Base-by-base conservation (phyloP, 2,113 vertebrate species). In the Zootoca vivipara region DNA sequence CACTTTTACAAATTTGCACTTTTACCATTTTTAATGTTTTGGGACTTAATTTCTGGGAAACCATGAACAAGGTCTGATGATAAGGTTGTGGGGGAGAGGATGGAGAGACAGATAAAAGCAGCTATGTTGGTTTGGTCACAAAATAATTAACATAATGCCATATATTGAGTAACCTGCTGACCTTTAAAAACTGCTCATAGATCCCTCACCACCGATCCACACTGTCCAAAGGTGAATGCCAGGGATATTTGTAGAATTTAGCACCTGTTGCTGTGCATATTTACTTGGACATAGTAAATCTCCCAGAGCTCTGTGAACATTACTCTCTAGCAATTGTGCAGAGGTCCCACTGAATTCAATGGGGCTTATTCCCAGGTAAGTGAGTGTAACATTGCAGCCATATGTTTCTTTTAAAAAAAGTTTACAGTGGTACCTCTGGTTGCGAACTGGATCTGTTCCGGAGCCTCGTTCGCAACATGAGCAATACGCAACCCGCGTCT, bases 11-110 rank as follows among this genome's bases (percentile, higher is more conserved):
- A 62, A 62, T 62, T 20, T 62, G 10, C 46, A 52, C 46, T 12
- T 52, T 52, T 52, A 8, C 72, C 52, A 58, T 69, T 30, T 65
- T 33, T 15, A 78, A 67, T 3, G 30, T 52, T n/a, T 13, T 69
- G 62, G 40, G 30, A 69, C 5, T 86, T 78, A 35, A 52, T 42
- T 78, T 86, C 35, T 46, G 73, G 26, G 40, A 30, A 86, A 69
- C 40, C 24, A 24, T 26, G 12, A 75, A 26, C 46, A 69, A 38
- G 10, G 35, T 78, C 12, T 78, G 30, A 24, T 26, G 78, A 13
- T 26, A 1, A 28, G 46, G 8, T 64, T 0, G 0, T 1, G 33
- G 1, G 4, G 5, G 33, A 26, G 74, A 65, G 72, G 26, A 33
- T 26, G 16, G 16, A 13, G 56, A 52, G 46, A 52, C 46, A 52